Evolutionary conservation across 2,113 vertebrate genomes (phyloP).

Genomic region (Porphyrio hochstetteri): DNA sequence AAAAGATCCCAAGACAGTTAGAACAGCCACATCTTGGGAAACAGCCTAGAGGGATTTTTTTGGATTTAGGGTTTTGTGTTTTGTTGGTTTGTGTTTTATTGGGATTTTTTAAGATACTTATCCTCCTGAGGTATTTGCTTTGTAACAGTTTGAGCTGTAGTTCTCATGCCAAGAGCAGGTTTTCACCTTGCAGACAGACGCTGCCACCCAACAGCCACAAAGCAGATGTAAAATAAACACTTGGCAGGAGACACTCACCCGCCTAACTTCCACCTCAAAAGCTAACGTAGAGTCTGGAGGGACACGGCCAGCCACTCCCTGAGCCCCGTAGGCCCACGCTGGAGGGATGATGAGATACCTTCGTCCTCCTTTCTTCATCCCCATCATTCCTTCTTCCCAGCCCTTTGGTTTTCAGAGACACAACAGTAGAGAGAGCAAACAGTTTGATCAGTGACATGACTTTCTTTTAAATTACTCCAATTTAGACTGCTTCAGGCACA

Average conservation of each 20-base stretch:
- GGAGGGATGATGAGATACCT: conserved; percentile 88
- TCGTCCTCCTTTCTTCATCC: conserved; percentile 88
- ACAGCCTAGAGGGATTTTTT: background rate
- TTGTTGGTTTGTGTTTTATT: background rate
- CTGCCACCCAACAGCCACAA: background rate
- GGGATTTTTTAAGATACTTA: background rate
- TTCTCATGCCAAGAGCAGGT: background rate
- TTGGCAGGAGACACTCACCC: conserved; percentile 77
- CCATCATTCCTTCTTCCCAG: conserved; percentile 95
- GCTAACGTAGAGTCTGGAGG: conserved; percentile 85
- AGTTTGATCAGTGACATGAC: background rate
- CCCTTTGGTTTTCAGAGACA: conserved; percentile 74
- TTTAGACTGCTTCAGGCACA: background rate
- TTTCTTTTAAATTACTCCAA: background rate
- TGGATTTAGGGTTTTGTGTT: background rate
- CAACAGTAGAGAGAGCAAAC: background rate
- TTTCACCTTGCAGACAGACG: background rate
- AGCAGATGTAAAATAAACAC: background rate
- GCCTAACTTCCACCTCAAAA: conserved; percentile 87
- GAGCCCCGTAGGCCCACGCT: conserved; percentile 81
- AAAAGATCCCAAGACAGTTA: background rate
- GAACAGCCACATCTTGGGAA: background rate
- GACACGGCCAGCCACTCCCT: conserved; percentile 82
- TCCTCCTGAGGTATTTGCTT: background rate
- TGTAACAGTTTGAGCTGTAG: background rate